These are phyloP conservation scores for Patella pellucida DNA, from an alignment of 2,888 invertebrate species.

Conservation along the genomic window DNA sequence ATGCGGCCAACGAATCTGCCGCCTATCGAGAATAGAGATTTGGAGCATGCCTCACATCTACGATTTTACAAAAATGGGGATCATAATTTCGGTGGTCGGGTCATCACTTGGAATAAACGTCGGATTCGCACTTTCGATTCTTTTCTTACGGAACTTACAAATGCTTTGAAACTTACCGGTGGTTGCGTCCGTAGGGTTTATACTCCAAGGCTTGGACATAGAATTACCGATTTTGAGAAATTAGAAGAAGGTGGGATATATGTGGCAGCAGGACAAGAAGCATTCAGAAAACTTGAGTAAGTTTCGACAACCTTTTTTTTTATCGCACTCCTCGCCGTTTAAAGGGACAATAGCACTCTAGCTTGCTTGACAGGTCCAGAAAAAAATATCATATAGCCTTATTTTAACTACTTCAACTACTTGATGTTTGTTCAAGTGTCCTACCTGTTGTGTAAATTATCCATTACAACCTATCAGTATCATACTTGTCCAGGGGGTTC, in stretches of 20 bases:
- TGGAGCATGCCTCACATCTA: slow-evolving; percentile 30
- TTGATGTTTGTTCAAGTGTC: too few relatives aligned
- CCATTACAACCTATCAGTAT: too few relatives aligned
- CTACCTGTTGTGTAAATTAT: too few relatives aligned
- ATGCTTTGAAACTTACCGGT: slow-evolving; percentile 25
- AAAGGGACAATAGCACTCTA: too few relatives aligned
- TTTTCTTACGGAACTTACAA: slow-evolving; percentile 31
- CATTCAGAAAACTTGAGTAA: slow-evolving; percentile 35
- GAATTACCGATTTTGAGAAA: slow-evolving; percentile 26
- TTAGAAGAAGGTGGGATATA: slow-evolving; percentile 30
- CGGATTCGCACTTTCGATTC: slow-evolving; percentile 35
- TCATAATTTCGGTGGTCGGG: slow-evolving; percentile 28
- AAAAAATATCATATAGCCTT: too few relatives aligned
- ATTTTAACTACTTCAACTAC: too few relatives aligned
- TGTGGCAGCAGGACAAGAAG: slow-evolving; percentile 36
- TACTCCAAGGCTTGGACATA: slow-evolving; percentile 31
- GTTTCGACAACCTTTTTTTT: background rate
- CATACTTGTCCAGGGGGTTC: too few relatives aligned
- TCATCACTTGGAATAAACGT: slow-evolving; percentile 28
- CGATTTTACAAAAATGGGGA: slow-evolving; percentile 34
- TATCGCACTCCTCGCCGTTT: too few relatives aligned
- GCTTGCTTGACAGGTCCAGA: too few relatives aligned
- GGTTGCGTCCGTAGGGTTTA: slow-evolving; percentile 35
- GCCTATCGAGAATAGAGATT: slow-evolving; percentile 31
- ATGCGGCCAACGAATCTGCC: slow-evolving; percentile 20